These are phyloP conservation scores for Antidorcas marsupialis DNA, from an alignment of 2,113 vertebrate species.

Conservation along the genomic window DNA sequence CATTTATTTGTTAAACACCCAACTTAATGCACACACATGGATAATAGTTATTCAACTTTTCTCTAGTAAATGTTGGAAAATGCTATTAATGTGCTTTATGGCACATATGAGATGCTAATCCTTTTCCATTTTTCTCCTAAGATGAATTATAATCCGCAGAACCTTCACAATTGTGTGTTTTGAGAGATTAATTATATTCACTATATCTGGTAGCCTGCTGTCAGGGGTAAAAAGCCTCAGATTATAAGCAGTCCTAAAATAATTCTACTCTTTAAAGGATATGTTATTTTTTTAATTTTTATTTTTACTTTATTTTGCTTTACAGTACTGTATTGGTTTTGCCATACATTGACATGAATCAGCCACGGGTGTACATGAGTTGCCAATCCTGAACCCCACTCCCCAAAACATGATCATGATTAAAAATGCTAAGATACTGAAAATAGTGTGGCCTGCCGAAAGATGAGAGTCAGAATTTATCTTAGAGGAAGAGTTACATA, in stretches of 20 bases:
- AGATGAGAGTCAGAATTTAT: constrained; percentile 7
- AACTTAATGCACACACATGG: not conserved
- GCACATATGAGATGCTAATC: constrained; percentile 23
- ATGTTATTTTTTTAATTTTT: not conserved
- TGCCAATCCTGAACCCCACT: no score
- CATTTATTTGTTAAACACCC: not conserved
- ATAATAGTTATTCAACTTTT: not conserved
- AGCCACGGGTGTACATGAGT: no score
- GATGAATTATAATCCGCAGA: constrained; percentile 41
- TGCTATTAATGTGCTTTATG: not conserved
- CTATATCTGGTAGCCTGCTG: constrained; percentile 17
- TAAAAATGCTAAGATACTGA: constrained; percentile 32
- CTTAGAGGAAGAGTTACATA: not conserved
- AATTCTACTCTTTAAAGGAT: constrained; percentile 48
- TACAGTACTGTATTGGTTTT: no score
- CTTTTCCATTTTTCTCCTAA: not conserved
- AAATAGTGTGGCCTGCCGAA: not conserved
- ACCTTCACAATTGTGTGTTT: constrained; percentile 30
- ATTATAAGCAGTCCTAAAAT: constrained; percentile 41
- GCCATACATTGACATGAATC: no score
- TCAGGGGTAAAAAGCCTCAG: constrained; percentile 42
- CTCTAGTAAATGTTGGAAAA: constrained; percentile 17
- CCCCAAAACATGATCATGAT: not conserved
- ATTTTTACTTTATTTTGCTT: no score
- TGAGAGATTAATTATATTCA: constrained; percentile 46